Evolutionary conservation across 2,888 invertebrate species (phyloP).

Genomic region (Platycnemis pennipes): DNA sequence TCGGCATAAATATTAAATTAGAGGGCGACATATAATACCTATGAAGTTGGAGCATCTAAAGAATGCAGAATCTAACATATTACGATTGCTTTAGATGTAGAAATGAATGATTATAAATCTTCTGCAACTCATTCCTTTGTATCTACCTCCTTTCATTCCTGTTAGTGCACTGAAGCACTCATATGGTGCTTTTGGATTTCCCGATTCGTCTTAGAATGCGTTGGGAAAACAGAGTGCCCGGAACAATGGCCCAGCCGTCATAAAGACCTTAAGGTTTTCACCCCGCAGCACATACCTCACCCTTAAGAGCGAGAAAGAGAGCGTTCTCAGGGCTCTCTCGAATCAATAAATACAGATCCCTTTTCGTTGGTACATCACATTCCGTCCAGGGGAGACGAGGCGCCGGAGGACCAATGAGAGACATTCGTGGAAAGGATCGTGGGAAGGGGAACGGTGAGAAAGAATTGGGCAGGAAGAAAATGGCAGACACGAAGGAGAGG

Average conservation of each 20-base stretch:
- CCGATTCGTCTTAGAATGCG: not conserved
- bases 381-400: not conserved
- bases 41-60: no score
- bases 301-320: not conserved
- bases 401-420: not conserved
- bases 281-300: not conserved
- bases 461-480: not conserved
- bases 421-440: not conserved
- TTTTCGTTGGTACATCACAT: slow-evolving; percentile 20
- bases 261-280: not conserved
- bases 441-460: not conserved
- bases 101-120: no score
- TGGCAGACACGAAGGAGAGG: not conserved
- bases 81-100: no score
- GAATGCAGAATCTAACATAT: no score
- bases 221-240: not conserved
- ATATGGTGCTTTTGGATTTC: not conserved
- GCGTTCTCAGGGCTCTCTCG: not conserved
- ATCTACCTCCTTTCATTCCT: no score
- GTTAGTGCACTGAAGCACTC: no score
- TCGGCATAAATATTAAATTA: no score
- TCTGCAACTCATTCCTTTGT: no score
- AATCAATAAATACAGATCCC: slow-evolving; percentile 60
- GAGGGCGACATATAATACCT: no score
- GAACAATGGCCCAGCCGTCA: not conserved